Evolutionary conservation across 2,888 invertebrate species (phyloP), one percentile per base, ranked within the genome.

Genomic region (Dione vanillae): DNA sequence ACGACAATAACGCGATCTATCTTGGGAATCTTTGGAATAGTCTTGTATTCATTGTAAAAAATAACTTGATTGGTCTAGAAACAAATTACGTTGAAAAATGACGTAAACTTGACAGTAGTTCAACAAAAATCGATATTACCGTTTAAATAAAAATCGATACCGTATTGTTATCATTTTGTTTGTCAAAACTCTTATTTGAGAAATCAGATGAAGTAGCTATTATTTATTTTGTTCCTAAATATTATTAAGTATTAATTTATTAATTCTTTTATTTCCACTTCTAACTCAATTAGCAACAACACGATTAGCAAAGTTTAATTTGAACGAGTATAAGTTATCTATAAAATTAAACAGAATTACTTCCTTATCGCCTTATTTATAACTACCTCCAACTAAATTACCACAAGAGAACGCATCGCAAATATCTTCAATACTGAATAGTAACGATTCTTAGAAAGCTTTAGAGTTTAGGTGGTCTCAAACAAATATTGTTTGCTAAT

Each of bases 401-500:
- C 69, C 61, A 58, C 68, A 70, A 64, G 70, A 77, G 80, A 80
- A 77, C 79, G 76, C 77, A 80, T 77, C 67, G 79, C 81, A 85
- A 85, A 86, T 80, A 84, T 72, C 74, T 11, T 56, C 37, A 40
- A 56, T n/a, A n/a, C n/a, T n/a, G n/a, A n/a, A n/a, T 12, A 75
- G 67, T 77, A 78, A 79, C 78, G 74, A 70, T 85, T 85, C 87
- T 84, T 83, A 86, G 88, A 88, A 87, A 81, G 82, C 86, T 86
- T 86, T 80, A 89, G 91, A 91, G 86, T 87, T 86, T 80, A 89
- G 91, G 92, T 92, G 92, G 92, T 91, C 91, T 88, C 91, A 92
- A 92, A 92, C 87, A 92, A 76, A 73, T 81, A 82, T 86, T 91
- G 88, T 90, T 91, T 91, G 85, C 84, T 87, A 89, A 90, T 91